Evolutionary conservation across 2,888 invertebrate genomes (phyloP).

Genomic region (Hyppa rectilinea): DNA sequence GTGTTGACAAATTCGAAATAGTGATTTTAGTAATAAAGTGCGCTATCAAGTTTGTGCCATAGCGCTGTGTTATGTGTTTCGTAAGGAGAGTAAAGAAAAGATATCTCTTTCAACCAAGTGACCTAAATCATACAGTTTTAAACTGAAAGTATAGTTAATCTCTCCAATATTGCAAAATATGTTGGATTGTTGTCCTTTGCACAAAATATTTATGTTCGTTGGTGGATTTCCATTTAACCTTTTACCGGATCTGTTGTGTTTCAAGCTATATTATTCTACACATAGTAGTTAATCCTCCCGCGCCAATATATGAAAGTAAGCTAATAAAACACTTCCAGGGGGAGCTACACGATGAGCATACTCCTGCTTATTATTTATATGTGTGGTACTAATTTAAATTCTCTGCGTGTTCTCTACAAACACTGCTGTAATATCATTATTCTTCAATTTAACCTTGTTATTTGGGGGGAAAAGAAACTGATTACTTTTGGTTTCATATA

Average conservation of each 20-base stretch:
- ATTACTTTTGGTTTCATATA: conserved; percentile 21
- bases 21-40: conserved; percentile 1
- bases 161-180: not conserved
- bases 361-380: not conserved
- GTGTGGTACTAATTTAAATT: not conserved
- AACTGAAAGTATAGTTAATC: not conserved
- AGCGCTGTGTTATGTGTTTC: conserved; percentile 31
- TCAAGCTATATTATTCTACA: not conserved
- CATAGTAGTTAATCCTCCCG: conserved; percentile 3
- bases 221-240: not conserved
- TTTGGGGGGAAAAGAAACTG: not conserved
- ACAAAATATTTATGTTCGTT: not conserved
- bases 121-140: not conserved
- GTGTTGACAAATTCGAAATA: not conserved
- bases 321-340: conserved; percentile 38
- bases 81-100: conserved; percentile 28
- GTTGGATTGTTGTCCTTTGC: not conserved
- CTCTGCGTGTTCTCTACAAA: not conserved
- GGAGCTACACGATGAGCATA: conserved; percentile 7
- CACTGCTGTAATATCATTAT: not conserved
- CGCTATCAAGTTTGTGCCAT: conserved; percentile 25
- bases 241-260: not conserved
- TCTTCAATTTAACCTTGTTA: not conserved
- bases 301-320: conserved; percentile 32
- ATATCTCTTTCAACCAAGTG: conserved; percentile 16